Evolutionary conservation across 2,113 vertebrate genomes (phyloP), one percentile per base, ranked within the genome.

Genomic region (Bos indicus): DNA sequence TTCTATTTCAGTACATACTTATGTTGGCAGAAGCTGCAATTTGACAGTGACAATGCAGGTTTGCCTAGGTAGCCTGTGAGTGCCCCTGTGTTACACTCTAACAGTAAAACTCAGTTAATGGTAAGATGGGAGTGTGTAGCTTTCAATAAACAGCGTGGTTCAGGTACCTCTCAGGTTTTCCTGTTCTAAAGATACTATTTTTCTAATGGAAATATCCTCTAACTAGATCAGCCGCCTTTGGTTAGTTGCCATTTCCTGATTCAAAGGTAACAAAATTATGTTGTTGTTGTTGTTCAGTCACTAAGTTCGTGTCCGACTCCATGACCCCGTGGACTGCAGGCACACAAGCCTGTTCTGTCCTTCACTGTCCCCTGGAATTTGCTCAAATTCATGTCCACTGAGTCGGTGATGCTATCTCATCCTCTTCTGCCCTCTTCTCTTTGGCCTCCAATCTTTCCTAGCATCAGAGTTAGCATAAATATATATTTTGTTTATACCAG

Each of bases 11-110:
- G 7, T 6, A 30, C 64, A 8, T 30, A 48, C 1, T 54, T 54
- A 46, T 40, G 48, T 59, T 90, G 25, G 15, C 36, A 77, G 54
- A 11, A 74, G 11, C 7, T 54, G 1, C 15, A 4, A 4, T n/a
- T 77, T 40, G 28, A 14, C 10, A 28, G 12, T 2, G 33, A 25
- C 28, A 6, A 3, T 0, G 0, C 12, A 14, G 14, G 15, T 36
- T n/a, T 64, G 6, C 23, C 26, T 62, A 1, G 48, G 26, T 81
- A 25, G 28, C 8, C 33, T 4, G 48, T 54, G 36, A 88, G 14
- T 8, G 1, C 13, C 43, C 71, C 30, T 8, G 3, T 17, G 16
- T 26, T 51, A 5, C 21, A 43, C 26, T 30, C 4, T 25, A 23
- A 30, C 36, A 60, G 1, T 9, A 30, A 43, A 64, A 19, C 17